Evolutionary conservation across 2,113 vertebrate genomes (phyloP), one percentile per base, ranked within the genome.

Genomic region (Notothenia rossii): DNA sequence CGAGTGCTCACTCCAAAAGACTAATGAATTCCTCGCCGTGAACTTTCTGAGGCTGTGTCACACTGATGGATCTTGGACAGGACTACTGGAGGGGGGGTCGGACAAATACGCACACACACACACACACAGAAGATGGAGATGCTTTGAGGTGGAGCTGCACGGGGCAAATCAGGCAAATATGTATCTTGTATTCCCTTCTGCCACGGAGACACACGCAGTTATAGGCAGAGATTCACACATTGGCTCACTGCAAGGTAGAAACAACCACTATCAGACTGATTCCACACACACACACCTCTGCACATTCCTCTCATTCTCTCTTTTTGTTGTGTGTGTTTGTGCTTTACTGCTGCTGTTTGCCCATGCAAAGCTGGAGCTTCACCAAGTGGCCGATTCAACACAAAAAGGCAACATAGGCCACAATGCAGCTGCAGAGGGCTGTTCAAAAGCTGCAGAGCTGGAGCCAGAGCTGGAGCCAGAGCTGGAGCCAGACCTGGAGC

Each of bases 1-100:
- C 78, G 75, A 89, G 83, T 72, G 86, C 79, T 89, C 70, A 25
- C 75, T 87, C 77, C 72, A 84, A 82, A 87, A 86, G 79, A 64
- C 86, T 86, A 80, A 92, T 88, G 85, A 87, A 85, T 83, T 81
- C 82, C 82, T 87, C 14, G 1, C 13, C 3, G 56, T 77, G 86
- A 84, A 91, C 85, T 89, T 85, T 85, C 60, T 33, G 62, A 82
- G 69, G 56, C 56, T 3, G 50, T 61, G 81, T 74, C 78, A 79
- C 77, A 84, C 77, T 65, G 36, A 77, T 33, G 79, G 65, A 46
- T 82, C 75, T 72, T 77, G 55, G 76, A 79, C 82, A 53, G 29
- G 18, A 5, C 58, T 45, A 22, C 15, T 43, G 29, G 15, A 46
- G 50, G 61, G 56, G 6, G 48, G 10, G 40, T n/a, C 22, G 1